Evolutionary conservation across 2,797 vertebrate species (phyloP).

Genomic region (Sebastolobus altivelis): DNA sequence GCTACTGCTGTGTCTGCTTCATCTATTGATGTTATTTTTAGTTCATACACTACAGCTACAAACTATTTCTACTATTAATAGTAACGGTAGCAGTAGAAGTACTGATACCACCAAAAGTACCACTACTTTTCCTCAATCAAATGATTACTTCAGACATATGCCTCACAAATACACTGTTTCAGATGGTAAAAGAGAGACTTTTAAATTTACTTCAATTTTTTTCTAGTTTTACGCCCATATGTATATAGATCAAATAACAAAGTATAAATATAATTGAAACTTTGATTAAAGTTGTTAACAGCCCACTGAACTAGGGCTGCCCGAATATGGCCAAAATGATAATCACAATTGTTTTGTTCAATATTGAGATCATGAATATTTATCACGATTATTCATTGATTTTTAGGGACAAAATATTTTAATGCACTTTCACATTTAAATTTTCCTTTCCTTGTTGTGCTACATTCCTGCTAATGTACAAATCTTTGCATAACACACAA

Average conservation of each 20-base stretch:
- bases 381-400: no score
- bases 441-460: background rate
- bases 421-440: no score
- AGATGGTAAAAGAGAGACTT: background rate
- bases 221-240: background rate
- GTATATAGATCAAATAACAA: background rate
- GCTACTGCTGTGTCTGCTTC: background rate
- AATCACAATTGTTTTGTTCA: no score
- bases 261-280: background rate
- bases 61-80: background rate
- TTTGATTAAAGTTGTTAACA: no score
- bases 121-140: background rate
- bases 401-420: no score
- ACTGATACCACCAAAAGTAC: background rate
- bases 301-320: no score
- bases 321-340: no score
- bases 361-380: no score
- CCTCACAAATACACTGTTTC: background rate
- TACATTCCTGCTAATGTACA: no score
- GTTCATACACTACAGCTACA: background rate
- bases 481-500: no score
- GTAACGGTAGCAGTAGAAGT: background rate
- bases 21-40: background rate
- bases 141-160: background rate
- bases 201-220: background rate